phyloP scores from a whole-genome alignment of 2,113 vertebrate genomes.

The Talpa occidentalis region DNA sequence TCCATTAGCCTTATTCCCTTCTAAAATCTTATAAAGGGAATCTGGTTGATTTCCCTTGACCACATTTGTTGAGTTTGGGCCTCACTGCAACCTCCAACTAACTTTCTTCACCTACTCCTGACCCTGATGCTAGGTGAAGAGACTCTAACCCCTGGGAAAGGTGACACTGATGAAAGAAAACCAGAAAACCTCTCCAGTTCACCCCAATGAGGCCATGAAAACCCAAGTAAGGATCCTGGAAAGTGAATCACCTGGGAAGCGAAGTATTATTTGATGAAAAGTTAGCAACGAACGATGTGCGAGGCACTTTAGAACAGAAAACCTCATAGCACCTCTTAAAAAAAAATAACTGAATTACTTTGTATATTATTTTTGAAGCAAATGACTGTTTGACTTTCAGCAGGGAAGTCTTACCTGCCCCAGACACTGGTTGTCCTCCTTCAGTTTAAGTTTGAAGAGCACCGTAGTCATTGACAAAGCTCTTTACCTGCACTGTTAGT shows the following conservation, averaged over 20 bases:
- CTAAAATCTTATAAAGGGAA: background rate
- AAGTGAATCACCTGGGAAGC: background rate
- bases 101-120: background rate
- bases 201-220: background rate
- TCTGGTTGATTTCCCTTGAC: background rate
- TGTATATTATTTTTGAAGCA: background rate
- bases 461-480: background rate
- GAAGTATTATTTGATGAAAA: background rate
- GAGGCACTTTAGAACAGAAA: background rate
- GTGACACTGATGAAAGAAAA: background rate
- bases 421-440: background rate
- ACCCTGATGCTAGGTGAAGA: background rate
- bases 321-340: background rate
- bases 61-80: background rate
- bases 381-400: background rate
- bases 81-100: background rate
- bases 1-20: background rate
- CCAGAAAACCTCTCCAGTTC: background rate
- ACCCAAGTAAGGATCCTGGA: background rate
- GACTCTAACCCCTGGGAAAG: background rate
- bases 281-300: background rate
- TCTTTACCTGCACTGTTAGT: background rate
- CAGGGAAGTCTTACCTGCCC: background rate
- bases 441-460: background rate
- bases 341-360: background rate